These are phyloP conservation scores for Nephrotoma appendiculata DNA, from an alignment of 2,888 invertebrate genomes.

Conservation along the genomic window DNA sequence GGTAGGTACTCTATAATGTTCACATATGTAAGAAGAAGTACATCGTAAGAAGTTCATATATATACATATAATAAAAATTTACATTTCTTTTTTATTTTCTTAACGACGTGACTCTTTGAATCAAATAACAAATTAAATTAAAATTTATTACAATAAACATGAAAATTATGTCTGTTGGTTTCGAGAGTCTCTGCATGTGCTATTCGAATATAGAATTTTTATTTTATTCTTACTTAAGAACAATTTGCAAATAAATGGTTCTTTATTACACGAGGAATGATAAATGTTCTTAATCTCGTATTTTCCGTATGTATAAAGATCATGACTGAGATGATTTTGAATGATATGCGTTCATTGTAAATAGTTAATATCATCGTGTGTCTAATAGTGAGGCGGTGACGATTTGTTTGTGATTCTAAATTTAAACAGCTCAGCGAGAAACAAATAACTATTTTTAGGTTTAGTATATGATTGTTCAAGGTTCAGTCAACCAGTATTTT, in stretches of 20 bases:
- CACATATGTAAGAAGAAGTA: background rate
- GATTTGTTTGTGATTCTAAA: too few relatives aligned
- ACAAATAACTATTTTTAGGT: too few relatives aligned
- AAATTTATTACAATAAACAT: background rate
- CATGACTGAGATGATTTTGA: too few relatives aligned
- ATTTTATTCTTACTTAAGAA: background rate
- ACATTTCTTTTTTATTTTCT: background rate
- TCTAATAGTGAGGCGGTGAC: too few relatives aligned
- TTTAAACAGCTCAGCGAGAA: too few relatives aligned
- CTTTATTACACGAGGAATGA: background rate
- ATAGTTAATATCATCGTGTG: too few relatives aligned
- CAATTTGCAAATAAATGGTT: background rate
- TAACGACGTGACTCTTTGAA: background rate
- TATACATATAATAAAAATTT: background rate
- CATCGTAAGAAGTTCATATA: background rate
- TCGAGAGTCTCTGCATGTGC: background rate
- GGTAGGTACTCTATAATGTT: background rate
- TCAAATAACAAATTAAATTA: background rate
- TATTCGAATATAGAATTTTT: too few relatives aligned
- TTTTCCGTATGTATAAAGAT: too few relatives aligned
- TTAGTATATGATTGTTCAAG: too few relatives aligned
- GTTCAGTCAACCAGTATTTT: too few relatives aligned
- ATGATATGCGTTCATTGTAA: too few relatives aligned
- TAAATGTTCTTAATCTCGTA: background rate
- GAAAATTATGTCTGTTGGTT: background rate